phyloP scores from a whole-genome alignment of 1,140 invertebrate species.

The Drosophila navojoa region DNA sequence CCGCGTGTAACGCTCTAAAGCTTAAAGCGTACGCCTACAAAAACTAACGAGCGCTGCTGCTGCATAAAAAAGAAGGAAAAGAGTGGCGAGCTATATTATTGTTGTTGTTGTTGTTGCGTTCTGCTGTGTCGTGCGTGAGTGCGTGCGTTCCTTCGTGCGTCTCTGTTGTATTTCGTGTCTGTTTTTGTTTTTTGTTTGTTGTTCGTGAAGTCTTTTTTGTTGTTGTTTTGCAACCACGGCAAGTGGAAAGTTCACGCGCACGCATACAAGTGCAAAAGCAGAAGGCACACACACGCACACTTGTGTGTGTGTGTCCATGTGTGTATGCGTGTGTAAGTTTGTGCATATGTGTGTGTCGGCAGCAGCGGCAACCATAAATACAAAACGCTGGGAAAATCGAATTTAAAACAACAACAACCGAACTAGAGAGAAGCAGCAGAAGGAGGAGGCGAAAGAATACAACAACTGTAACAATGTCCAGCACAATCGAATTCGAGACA shows the following conservation, averaged over 20 bases:
- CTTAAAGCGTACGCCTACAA: conserved; percentile 21
- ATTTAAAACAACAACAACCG: conserved; percentile 19
- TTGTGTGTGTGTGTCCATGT: conserved; percentile 34
- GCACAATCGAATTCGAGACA: conserved; percentile 73
- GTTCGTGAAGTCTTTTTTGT: conserved; percentile 39
- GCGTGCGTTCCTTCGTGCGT: conserved; percentile 39
- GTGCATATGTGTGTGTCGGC: conserved; percentile 45
- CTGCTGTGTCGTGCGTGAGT: conserved; percentile 25
- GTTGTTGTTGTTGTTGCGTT: conserved; percentile 12
- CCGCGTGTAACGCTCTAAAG: conserved; percentile 21
- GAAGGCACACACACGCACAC: conserved; percentile 30
- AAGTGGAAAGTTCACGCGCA: conserved; percentile 53
- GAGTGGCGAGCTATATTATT: conserved; percentile 37
- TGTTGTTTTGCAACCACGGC: conserved; percentile 33
- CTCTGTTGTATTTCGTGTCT: conserved; percentile 39
- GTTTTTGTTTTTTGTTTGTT: conserved; percentile 43
- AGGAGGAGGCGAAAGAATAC: not conserved
- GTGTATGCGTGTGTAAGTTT: conserved; percentile 17
- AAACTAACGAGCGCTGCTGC: conserved; percentile 37
- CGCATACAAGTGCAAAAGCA: conserved; percentile 43
- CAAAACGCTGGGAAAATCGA: conserved; percentile 46
- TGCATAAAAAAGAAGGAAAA: conserved; percentile 26
- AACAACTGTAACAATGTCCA: conserved; percentile 54
- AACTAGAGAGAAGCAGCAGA: not conserved
- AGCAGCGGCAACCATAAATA: conserved; percentile 44